These are phyloP conservation scores for Rhadinocentrus ornatus DNA, from an alignment of 2,797 vertebrate species.

Conservation along the genomic window DNA sequence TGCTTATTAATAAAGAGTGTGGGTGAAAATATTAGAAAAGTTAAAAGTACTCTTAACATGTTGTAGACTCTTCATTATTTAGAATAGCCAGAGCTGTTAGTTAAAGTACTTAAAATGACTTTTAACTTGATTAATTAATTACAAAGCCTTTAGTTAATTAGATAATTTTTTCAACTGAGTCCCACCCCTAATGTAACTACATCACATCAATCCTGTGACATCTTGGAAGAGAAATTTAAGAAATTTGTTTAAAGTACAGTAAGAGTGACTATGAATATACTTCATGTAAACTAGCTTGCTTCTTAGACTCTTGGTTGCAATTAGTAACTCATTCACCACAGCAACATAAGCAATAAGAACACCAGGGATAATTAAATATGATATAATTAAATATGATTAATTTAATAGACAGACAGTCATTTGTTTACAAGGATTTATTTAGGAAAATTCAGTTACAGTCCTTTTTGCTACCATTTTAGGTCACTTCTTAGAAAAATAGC, in stretches of 20 bases:
- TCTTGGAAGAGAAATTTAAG: not conserved
- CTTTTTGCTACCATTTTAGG: slow-evolving; percentile 16
- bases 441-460: not conserved
- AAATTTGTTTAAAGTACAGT: not conserved
- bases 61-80: too few relatives aligned
- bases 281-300: not conserved
- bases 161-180: too few relatives aligned
- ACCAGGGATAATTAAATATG: not conserved
- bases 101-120: too few relatives aligned
- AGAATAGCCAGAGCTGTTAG: too few relatives aligned
- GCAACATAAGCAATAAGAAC: not conserved
- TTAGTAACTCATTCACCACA: not conserved
- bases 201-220: not conserved
- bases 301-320: not conserved
- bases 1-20: too few relatives aligned
- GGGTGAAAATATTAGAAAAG: too few relatives aligned
- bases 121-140: too few relatives aligned
- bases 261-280: not conserved
- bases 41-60: too few relatives aligned
- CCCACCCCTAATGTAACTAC: too few relatives aligned
- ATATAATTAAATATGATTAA: too few relatives aligned
- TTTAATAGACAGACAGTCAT: not conserved
- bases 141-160: too few relatives aligned
- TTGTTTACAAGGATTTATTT: not conserved
- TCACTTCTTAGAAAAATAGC: not conserved